Base-by-base conservation (phyloP, 2,797 vertebrate species). In the Pagetopsis macropterus region DNA sequence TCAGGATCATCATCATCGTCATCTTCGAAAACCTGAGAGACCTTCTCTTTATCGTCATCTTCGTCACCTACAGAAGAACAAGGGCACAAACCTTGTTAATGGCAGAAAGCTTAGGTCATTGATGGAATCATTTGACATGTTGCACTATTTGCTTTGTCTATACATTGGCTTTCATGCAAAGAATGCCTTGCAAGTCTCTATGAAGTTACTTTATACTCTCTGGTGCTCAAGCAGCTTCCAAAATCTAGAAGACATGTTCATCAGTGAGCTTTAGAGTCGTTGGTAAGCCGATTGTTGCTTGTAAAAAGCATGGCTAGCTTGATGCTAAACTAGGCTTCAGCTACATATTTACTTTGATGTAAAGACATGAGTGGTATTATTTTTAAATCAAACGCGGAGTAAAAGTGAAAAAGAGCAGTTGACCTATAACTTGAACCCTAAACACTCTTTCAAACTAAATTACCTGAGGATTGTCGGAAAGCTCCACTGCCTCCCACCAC, bases 401-500 rank as follows among this genome's bases (percentile, higher is more conserved):
- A 8, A 51, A 17, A 16, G 37, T 0, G 0, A 69, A 19, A 41
- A 5, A 56, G 17, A 1, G 1, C 5, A 13, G n/a, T 19, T 14
- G 23, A 21, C n/a, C 21, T 49, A 17, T 1, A 44, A 23, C 14
- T n/a, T 11, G 17, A 10, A 23, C 2, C 11, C 23, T 17, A 2
- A 70, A 57, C 17, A 37, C 5, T 19, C 13, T 14, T 57, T 7
- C 8, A 3, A 5, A 48, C 2, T 0, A 44, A 51, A 72, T 84
- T 78, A 99, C 98, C 98, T 95, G 98, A 99, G 61, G 97, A 99
- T 70, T 99, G 97, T 87, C 93, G 95, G 91, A 98, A 98, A 82
- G 92, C 88, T 46, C 90, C 82, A 55, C 91, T 88, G 57, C 91
- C 88, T 60, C 93, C 91, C 13, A 94, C 75, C 57, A 95, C 59